Base-by-base conservation (phyloP, 2,113 vertebrate genomes). In the Furnarius figulus region DNA sequence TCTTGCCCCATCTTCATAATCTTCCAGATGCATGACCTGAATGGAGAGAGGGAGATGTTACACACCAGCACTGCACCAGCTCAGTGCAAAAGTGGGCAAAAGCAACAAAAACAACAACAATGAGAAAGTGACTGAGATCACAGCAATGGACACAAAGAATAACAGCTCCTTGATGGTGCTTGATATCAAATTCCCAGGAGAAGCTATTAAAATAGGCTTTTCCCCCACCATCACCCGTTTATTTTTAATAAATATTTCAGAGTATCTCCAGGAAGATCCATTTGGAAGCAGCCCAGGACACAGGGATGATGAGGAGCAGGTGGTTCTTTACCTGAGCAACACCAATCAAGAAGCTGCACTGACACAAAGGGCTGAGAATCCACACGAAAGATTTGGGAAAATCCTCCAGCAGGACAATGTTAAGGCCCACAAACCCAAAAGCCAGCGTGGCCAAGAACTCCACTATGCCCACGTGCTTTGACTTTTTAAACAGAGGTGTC, bases 1-100 rank as follows among this genome's bases (percentile, higher is more conserved):
- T 1, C 98, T 97, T 11, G 99, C 99, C 3, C 99, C 99, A 28
- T 99, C 98, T 40, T 98, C 98, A 66, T 99, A 98, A 28, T 99
- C 99, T 97, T 99, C 99, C 85, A 99, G 98, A 59, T 99, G 98
- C 97, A 99, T 99, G 85, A 99, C 99, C 99, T 99, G 94, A 56
- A 95, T 2, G 21, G 42, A 93, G 3, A 67, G 6, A 35, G 5
- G 23, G 17, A 73, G 55, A 25, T 1, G 40, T 35, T 61, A 87
- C 59, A 31, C 50, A 46, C 8, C 25, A 14, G 18, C 40, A 33
- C 10, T 2, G 40, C 2, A 19, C 33, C 49, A 55, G 56, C 52
- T 25, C 1, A 2, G 46, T 0, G 31, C 18, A 61, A 56, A 93
- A 61, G 17, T 8, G 1, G 8, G n/a, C 30, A 53, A 55, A 35